Base-by-base conservation (phyloP, 2,797 vertebrate genomes). In the Urocyon cinereoargenteus region DNA sequence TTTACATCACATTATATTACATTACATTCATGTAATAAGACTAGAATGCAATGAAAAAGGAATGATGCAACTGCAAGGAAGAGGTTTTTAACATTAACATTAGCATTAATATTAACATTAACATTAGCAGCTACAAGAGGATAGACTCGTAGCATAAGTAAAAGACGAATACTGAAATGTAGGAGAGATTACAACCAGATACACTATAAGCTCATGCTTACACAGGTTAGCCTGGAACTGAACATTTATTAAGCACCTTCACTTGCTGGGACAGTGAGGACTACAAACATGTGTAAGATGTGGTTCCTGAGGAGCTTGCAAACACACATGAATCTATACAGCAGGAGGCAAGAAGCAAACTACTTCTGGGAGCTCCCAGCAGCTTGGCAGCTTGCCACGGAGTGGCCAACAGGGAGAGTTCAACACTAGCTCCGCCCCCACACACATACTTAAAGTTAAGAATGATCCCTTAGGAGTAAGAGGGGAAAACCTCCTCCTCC, bases 101-200 rank as follows among this genome's bases (percentile, higher is more conserved):
- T 53, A 86, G 83, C 13, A 75, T n/a, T n/a, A n/a, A n/a, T n/a
- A n/a, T 90, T 90, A 36, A 73, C 24, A 28, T 86, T 31, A 59
- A 94, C 93, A 59, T 15, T 53, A 86, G 83, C 13, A 75, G 19
- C 34, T 87, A 90, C 66, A 87, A 92, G 13, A 73, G n/a, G 94
- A 87, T 55, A 72, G 91, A 73, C 11, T 62, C 5, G 24, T 49
- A 40, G 49, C 6, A 53, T 68, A 73, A 81, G 77, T 61, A 68
- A 59, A 53, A 70, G n/a, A 75, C 40, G 87, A 90, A 53, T 31
- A 51, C 21, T 36, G 21, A 72, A 34, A 78, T 86, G 86, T 64
- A 57, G 26, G 64, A 83, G 36, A 86, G 6, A 57, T 8, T 72
- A 16, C 57, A 66, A 70, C 15, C 28, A 68, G 55, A 49, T n/a